Evolutionary conservation across 2,797 vertebrate genomes (phyloP).

Genomic region (Odontamblyopus lacepedii): DNA sequence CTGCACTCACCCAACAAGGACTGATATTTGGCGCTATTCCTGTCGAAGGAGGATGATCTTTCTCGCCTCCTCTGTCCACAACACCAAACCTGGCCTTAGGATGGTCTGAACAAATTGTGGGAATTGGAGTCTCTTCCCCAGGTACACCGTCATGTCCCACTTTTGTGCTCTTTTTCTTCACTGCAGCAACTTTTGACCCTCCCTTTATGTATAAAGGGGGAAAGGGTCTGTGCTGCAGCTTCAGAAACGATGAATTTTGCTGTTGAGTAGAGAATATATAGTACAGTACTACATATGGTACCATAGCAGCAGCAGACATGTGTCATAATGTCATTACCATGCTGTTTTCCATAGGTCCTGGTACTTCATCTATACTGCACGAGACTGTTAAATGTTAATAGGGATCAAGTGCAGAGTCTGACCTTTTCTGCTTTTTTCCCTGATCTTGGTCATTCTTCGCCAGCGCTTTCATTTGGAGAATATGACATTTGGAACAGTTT

Average conservation of each 20-base stretch:
- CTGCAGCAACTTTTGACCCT: no score
- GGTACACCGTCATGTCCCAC: neutral
- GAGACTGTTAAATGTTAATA: conserved; percentile 22
- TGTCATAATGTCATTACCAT: conserved; percentile 25
- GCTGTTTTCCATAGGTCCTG: conserved; percentile 10
- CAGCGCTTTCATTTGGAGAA: conserved; percentile 4
- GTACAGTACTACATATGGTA: neutral
- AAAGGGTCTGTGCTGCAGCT: neutral
- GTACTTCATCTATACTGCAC: neutral
- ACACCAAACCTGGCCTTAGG: neutral
- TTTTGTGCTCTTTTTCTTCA: neutral
- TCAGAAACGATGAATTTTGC: neutral
- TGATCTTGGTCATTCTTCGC: conserved; percentile 1
- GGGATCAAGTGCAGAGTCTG: conserved; percentile 19
- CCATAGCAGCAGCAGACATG: conserved; percentile 10
- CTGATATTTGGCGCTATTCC: neutral
- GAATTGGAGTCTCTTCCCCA: neutral
- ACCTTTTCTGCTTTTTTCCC: conserved; percentile 24
- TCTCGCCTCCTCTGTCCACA: neutral
- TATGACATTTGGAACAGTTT: conserved; percentile 9
- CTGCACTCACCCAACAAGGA: neutral
- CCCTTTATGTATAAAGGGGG: no score
- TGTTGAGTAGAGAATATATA: neutral
- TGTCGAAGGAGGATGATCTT: neutral
- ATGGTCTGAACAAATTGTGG: neutral